phyloP scores from a whole-genome alignment of 2,113 vertebrate genomes.

The Burhinus oedicnemus region DNA sequence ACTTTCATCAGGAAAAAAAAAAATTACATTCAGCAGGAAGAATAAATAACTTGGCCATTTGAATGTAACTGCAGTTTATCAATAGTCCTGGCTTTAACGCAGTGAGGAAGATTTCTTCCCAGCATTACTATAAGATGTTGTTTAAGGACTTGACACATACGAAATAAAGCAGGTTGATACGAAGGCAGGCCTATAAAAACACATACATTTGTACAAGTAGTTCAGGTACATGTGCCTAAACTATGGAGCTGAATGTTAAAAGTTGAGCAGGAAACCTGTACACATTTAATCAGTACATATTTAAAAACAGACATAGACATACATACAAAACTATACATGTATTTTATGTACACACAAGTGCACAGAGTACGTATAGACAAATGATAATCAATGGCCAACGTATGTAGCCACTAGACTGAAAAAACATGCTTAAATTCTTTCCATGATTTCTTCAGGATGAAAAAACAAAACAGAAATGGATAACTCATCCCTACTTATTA shows the following conservation, averaged over 20 bases:
- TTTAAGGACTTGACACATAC: neutral
- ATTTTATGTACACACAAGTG: neutral
- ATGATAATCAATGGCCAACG: neutral
- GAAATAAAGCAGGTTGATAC: neutral
- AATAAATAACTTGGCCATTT: neutral
- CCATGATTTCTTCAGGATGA: neutral
- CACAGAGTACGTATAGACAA: neutral
- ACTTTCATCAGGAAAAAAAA: neutral
- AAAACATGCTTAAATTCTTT: neutral
- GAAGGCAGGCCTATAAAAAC: neutral
- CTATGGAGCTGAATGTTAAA: neutral
- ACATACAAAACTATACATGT: neutral
- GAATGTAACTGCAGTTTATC: neutral
- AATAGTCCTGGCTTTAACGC: neutral
- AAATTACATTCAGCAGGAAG: neutral
- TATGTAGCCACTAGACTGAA: neutral
- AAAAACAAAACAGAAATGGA: neutral
- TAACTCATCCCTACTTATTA: neutral
- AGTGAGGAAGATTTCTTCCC: neutral
- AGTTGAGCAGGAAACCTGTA: neutral
- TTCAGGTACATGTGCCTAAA: neutral
- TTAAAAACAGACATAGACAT: neutral
- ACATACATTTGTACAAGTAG: neutral
- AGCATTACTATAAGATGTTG: neutral
- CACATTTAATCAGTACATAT: neutral